Base-by-base conservation (phyloP, 35 echinoderm and acorn worm species). In the Diadema setosum region DNA sequence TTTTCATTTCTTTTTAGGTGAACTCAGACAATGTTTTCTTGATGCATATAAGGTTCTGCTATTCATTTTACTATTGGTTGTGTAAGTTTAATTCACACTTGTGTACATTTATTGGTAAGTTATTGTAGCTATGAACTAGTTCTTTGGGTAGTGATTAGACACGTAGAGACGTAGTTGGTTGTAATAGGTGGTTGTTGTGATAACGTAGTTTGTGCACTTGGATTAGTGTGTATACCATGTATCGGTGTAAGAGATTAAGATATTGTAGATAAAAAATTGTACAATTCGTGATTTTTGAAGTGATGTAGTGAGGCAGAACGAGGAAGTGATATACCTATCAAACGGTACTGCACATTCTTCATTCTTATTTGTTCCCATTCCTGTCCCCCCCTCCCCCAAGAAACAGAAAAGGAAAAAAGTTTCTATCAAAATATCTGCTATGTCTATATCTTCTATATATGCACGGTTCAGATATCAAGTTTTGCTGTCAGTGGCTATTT, bases 361-460 rank as follows among this genome's bases (percentile, higher is more conserved):
- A 44, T 78, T 25, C 21, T 78, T 7, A 41, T 42, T 43, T 39
- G 35, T 36, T 44, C 73, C 73, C 33, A 35, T 44, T 42, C 37
- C 48, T 52, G 48, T 52, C 9, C 48, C 48, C 48, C 48, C n/a
- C 35, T 78, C 63, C 63, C 18, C 63, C 63, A 26, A 33, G 63
- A 18, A 63, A 55, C 12, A 63, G 58, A 63, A 67, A 67, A 32
- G 37, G 37, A 67, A 78, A 78, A 9, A 43, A 37, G 4, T 26
- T 78, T 78, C 24, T 35, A 35, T 35, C 25, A 26, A 78, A 78
- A 78, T 42, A 6, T 42, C 40, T 78, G 73, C 73, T 78, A 41
- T 78, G 73, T 78, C 73, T 78, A 44, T 78, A 78, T 78, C 33
- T 78, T n/a, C 73, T 78, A 78, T 78, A 78, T 78, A 78, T 78